Conservation (phyloP, 2,888 invertebrate species). For the Limnephilus lunatus region DNA sequence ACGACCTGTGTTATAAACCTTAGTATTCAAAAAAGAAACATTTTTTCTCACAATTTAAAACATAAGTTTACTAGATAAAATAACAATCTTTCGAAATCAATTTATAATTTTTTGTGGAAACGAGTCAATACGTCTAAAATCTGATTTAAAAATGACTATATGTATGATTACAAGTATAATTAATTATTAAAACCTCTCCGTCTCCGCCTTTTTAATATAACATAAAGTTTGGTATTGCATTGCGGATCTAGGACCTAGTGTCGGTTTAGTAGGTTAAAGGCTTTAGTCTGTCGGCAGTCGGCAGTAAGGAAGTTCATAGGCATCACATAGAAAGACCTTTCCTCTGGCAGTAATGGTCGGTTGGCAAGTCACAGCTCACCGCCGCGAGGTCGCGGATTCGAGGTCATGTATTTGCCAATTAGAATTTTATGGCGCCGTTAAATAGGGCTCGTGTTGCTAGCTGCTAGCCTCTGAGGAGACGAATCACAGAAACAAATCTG, state of each 20-base stretch:
- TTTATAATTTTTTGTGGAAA: too few species aligned
- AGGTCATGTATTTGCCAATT: slow-evolving; percentile 13
- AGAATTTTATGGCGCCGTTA: slow-evolving; percentile 20
- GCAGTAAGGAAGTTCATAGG: not conserved
- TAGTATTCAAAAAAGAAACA: too few species aligned
- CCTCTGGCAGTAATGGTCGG: not conserved
- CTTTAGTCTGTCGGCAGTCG: not conserved
- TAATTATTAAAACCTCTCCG: not conserved
- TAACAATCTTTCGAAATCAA: too few species aligned
- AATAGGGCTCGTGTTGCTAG: not conserved
- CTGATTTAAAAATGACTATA: too few species aligned
- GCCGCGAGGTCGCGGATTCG: not conserved
- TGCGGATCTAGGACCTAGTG: not conserved
- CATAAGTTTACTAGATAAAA: too few species aligned
- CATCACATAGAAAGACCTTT: slow-evolving; percentile 12
- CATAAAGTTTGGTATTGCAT: not conserved
- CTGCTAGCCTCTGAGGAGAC: not conserved
- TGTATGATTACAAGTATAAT: too few species aligned
- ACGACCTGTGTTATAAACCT: too few species aligned
- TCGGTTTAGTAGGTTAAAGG: not conserved
- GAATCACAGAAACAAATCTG: not conserved
- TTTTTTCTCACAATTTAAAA: too few species aligned
- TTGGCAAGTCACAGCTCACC: not conserved
- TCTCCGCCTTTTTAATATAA: not conserved
- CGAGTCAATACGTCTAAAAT: too few species aligned